Conservation (phyloP, 1,140 invertebrate genomes). For the Phthorimaea operculella region DNA sequence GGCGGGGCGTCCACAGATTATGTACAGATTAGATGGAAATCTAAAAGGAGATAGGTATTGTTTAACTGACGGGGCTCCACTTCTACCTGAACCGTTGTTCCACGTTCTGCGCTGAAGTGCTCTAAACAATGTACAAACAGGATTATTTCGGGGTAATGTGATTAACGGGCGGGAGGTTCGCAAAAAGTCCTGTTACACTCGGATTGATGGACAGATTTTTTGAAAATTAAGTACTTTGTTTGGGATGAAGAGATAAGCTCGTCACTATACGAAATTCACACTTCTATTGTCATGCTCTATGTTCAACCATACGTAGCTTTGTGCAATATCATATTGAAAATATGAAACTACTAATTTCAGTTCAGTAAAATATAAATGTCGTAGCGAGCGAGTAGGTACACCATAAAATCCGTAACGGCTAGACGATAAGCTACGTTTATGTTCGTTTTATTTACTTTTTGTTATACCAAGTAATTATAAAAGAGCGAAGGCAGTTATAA, state of each 20-base stretch:
- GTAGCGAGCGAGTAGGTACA: no score
- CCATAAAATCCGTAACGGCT: no score
- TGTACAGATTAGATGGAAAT: slow-evolving; percentile 62
- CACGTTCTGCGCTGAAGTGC: slow-evolving; percentile 36
- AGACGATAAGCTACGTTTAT: no score
- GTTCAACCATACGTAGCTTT: no score
- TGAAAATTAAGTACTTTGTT: background rate
- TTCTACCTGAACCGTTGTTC: slow-evolving; percentile 7
- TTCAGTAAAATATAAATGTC: no score
- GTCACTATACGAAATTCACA: no score
- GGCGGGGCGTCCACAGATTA: slow-evolving; percentile 56
- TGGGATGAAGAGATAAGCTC: no score
- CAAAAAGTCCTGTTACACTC: slow-evolving; percentile 27
- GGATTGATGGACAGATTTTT: slow-evolving; percentile 23
- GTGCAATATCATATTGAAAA: no score
- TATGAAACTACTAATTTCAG: no score
- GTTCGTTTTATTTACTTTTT: slow-evolving; percentile 4
- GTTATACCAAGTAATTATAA: slow-evolving; percentile 10
- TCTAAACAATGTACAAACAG: slow-evolving; percentile 58
- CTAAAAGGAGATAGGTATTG: slow-evolving; percentile 55
- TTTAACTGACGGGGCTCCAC: slow-evolving; percentile 34
- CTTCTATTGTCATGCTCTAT: no score
- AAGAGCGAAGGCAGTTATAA: slow-evolving; percentile 18
- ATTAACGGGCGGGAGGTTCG: slow-evolving; percentile 30
- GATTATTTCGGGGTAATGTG: slow-evolving; percentile 52